Evolutionary conservation across 2,797 vertebrate genomes (phyloP).

Genomic region (Sebastes dallii): DNA sequence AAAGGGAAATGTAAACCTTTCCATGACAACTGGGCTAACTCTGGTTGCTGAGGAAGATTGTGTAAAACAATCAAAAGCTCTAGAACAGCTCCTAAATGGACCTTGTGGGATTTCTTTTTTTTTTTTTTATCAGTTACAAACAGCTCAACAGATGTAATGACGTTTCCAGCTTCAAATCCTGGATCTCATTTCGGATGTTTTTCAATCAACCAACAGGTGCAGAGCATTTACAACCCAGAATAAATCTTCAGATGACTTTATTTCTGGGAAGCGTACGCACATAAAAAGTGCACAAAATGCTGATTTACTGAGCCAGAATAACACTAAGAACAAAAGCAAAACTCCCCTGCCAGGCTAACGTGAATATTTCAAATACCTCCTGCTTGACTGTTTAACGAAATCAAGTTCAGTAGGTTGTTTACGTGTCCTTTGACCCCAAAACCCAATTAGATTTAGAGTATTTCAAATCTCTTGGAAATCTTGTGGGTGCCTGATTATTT

Average conservation of each 20-base stretch:
- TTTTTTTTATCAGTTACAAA: conserved; percentile 1
- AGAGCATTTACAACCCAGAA: conserved; percentile 36
- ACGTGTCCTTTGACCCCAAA: conserved; percentile 57
- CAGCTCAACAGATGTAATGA: conserved; percentile 47
- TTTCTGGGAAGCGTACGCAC: background rate
- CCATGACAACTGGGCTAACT: background rate
- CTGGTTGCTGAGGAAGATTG: background rate
- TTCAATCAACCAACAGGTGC: conserved; percentile 29
- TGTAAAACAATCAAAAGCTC: background rate
- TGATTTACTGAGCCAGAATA: background rate
- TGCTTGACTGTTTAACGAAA: conserved; percentile 45
- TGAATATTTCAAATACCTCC: conserved; percentile 56
- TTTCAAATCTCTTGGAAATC: conserved; percentile 67
- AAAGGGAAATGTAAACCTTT: background rate
- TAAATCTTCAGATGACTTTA: conserved; percentile 21
- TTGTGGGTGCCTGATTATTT: conserved; percentile 41
- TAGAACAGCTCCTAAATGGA: background rate
- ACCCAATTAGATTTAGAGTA: conserved; percentile 39
- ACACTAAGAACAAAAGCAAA: conserved; percentile 19
- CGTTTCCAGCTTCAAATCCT: conserved; percentile 47
- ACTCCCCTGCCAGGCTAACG: conserved; percentile 4
- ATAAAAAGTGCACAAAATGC: conserved; percentile 14
- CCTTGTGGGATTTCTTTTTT: background rate
- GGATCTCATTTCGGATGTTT: conserved; percentile 34
- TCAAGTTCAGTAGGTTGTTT: conserved; percentile 26